Conservation (phyloP, 1,140 invertebrate species). For the Drepana arcuata region DNA sequence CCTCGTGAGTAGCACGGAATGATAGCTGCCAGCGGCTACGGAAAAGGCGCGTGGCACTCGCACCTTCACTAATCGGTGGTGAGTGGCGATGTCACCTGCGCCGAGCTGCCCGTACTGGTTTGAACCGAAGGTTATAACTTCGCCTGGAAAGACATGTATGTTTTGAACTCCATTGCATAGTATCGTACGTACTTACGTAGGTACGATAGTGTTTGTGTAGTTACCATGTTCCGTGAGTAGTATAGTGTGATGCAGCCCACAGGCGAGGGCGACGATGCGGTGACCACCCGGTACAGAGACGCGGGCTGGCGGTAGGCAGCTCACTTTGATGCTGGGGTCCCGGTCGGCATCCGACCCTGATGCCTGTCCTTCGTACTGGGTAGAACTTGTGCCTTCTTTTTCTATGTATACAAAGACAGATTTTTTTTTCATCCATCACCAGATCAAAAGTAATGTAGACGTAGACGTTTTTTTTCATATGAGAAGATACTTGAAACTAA, state of each 20-base stretch:
- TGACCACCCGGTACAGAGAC: conserved; percentile 78
- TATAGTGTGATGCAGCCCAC: conserved; percentile 91
- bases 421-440: too few species aligned
- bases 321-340: conserved; percentile 76
- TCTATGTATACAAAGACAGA: too few species aligned
- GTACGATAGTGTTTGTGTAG: too few species aligned
- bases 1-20: conserved; percentile 91
- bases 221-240: conserved; percentile 73
- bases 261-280: conserved; percentile 86
- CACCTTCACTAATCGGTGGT: conserved; percentile 84
- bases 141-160: conserved; percentile 41
- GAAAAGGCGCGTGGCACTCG: conserved; percentile 80
- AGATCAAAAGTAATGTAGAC: too few species aligned
- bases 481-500: too few species aligned
- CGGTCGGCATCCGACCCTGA: conserved; percentile 74
- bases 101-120: conserved; percentile 97
- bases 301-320: conserved; percentile 81
- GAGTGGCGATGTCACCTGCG: conserved; percentile 84
- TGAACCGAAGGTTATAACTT: conserved; percentile 92
- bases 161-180: too few species aligned
- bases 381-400: conserved; percentile 18
- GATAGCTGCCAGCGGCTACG: conserved; percentile 95
- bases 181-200: too few species aligned
- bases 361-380: conserved; percentile 20
- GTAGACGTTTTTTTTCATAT: too few species aligned